Evolutionary conservation across 2,797 vertebrate species (phyloP).

Genomic region (Manis crassicaudata): DNA sequence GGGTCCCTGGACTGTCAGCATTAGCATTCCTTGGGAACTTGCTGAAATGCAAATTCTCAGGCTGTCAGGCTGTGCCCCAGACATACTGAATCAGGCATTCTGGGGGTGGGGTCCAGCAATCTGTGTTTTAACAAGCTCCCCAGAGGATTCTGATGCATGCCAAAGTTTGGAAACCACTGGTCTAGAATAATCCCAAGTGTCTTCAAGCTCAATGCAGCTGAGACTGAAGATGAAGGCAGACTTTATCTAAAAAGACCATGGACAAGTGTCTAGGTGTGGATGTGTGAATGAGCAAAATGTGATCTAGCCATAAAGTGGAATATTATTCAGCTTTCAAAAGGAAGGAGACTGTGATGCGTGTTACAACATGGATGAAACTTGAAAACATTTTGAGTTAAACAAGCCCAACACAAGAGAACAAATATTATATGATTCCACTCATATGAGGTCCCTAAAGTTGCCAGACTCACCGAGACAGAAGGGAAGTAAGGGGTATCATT

Average conservation of each 20-base stretch:
- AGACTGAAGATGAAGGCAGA: neutral
- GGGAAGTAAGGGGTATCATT: too few relatives aligned
- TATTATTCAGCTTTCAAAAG: neutral
- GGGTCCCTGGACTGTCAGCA: neutral
- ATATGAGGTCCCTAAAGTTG: neutral
- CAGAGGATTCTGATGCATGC: neutral
- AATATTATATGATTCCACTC: neutral
- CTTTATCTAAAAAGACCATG: neutral
- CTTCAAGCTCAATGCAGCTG: neutral
- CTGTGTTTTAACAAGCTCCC: neutral
- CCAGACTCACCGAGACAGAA: neutral
- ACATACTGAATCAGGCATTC: neutral
- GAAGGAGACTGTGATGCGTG: neutral
- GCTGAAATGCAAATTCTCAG: neutral
- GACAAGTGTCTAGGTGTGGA: neutral
- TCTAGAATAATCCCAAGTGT: neutral
- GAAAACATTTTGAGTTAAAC: neutral
- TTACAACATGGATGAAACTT: neutral
- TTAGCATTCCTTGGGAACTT: neutral
- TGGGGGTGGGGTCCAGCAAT: neutral
- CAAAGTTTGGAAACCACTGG: neutral
- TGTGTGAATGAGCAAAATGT: neutral
- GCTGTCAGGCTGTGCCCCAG: rapidly evolving
- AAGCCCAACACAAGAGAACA: neutral
- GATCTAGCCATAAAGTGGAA: neutral